Conservation (phyloP, 2,797 vertebrate genomes). For the Xenentodon cancila region DNA sequence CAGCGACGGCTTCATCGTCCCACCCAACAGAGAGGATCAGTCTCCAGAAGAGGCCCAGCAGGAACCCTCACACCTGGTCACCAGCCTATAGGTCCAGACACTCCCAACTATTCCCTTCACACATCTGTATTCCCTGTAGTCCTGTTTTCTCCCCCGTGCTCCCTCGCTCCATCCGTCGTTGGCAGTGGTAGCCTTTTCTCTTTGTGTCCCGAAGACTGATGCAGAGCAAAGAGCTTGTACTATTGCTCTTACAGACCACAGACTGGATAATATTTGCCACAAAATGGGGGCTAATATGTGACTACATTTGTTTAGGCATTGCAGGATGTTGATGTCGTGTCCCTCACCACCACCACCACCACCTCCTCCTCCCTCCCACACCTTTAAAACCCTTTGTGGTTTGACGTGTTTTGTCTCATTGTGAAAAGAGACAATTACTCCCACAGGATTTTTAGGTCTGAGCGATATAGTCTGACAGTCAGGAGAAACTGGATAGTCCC, state of each 20-base stretch:
- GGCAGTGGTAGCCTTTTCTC: constrained; percentile 87
- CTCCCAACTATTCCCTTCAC: background rate
- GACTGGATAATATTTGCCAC: constrained; percentile 42
- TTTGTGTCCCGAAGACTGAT: constrained; percentile 77
- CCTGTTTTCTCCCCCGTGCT: constrained; percentile 48
- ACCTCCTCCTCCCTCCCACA: constrained; percentile 13
- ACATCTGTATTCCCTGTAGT: constrained; percentile 23
- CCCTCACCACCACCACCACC: constrained; percentile 14
- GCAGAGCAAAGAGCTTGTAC: constrained; percentile 70
- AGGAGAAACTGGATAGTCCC: constrained; percentile 65
- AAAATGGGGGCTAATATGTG: constrained; percentile 39
- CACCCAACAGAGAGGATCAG: constrained; percentile 91
- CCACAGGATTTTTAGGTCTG: constrained; percentile 60
- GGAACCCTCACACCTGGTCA: constrained; percentile 95
- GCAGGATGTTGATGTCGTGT: constrained; percentile 72
- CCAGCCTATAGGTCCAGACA: constrained; percentile 91
- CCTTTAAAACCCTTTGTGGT: constrained; percentile 49
- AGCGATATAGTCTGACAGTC: constrained; percentile 60
- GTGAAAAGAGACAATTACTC: constrained; percentile 70
- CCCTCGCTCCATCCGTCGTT: constrained; percentile 84
- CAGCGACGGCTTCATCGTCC: constrained; percentile 96
- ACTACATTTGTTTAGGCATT: constrained; percentile 57
- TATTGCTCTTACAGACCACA: constrained; percentile 68
- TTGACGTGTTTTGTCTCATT: constrained; percentile 71
- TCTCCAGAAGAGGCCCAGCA: constrained; percentile 85